Conservation (phyloP, 2,888 invertebrate genomes). For the Euproctis similis region DNA sequence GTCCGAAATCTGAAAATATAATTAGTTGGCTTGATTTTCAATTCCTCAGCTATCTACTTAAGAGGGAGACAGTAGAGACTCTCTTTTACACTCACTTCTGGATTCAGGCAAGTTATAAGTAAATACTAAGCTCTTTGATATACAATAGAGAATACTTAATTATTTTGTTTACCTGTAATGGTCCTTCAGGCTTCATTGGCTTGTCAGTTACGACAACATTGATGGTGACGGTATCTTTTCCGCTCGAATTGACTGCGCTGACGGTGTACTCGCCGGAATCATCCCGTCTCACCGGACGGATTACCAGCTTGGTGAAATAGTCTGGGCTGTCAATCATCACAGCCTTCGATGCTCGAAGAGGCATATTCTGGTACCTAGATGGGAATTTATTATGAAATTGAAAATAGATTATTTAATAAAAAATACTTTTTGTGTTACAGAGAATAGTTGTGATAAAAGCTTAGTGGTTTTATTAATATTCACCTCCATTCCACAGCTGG, state of each 20-base stretch:
- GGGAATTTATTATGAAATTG: too few species aligned
- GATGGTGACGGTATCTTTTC: slow-evolving; percentile 88
- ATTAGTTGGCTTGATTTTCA: too few species aligned
- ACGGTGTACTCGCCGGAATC: slow-evolving; percentile 93
- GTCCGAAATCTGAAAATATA: slow-evolving; percentile 79
- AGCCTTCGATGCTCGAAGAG: slow-evolving; percentile 80
- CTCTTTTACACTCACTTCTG: too few species aligned
- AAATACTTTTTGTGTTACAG: too few species aligned
- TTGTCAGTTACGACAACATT: slow-evolving; percentile 91
- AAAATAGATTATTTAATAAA: too few species aligned
- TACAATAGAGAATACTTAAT: too few species aligned
- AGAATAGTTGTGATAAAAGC: too few species aligned
- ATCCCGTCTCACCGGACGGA: slow-evolving; percentile 85
- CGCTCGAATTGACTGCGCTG: slow-evolving; percentile 90
- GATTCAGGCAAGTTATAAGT: too few species aligned
- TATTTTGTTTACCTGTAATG: slow-evolving; percentile 85
- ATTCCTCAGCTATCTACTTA: too few species aligned
- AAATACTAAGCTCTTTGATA: too few species aligned
- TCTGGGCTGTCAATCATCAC: slow-evolving; percentile 88
- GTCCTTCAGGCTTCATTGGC: slow-evolving; percentile 91
- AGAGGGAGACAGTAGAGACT: too few species aligned
- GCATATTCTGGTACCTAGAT: slow-evolving; percentile 83
- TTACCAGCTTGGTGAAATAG: slow-evolving; percentile 90
- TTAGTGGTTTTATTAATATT: background rate
- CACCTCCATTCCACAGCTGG: slow-evolving; percentile 93